Conservation (phyloP, 53 echinoderm and acorn worm genomes). For the Stichopus horrens region DNA sequence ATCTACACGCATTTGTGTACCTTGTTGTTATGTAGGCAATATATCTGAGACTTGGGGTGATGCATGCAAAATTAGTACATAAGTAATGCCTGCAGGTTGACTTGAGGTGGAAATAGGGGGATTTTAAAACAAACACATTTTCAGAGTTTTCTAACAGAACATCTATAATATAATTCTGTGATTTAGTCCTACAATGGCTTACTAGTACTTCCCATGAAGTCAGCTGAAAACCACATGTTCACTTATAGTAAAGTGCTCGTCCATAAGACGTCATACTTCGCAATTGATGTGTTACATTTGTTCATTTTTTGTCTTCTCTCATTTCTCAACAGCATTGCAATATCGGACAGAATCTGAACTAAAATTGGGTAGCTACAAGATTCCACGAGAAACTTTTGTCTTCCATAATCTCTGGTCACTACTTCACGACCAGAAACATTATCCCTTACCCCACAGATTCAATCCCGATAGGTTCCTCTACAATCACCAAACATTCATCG, state of each 20-base stretch:
- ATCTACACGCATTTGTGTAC: background rate
- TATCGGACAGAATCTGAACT: constrained; percentile 31
- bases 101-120: too few relatives aligned
- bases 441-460: constrained; percentile 39
- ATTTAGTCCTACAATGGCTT: too few relatives aligned
- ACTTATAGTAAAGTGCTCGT: too few relatives aligned
- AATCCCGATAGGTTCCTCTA: constrained; percentile 40
- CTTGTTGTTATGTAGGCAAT: background rate
- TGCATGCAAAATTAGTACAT: too few relatives aligned
- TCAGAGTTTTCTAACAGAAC: too few relatives aligned
- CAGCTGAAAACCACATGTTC: too few relatives aligned
- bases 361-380: background rate
- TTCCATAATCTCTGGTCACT: constrained; percentile 45
- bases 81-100: too few relatives aligned
- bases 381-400: constrained; percentile 15
- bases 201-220: too few relatives aligned
- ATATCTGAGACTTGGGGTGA: background rate
- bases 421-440: constrained; percentile 19
- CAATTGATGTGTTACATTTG: background rate
- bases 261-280: too few relatives aligned
- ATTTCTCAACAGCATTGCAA: constrained; percentile 21
- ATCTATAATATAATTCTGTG: too few relatives aligned
- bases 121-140: too few relatives aligned
- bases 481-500: background rate
- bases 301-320: background rate